Evolutionary conservation across 2,888 invertebrate species (phyloP).

Genomic region (Periphyllus acericola): DNA sequence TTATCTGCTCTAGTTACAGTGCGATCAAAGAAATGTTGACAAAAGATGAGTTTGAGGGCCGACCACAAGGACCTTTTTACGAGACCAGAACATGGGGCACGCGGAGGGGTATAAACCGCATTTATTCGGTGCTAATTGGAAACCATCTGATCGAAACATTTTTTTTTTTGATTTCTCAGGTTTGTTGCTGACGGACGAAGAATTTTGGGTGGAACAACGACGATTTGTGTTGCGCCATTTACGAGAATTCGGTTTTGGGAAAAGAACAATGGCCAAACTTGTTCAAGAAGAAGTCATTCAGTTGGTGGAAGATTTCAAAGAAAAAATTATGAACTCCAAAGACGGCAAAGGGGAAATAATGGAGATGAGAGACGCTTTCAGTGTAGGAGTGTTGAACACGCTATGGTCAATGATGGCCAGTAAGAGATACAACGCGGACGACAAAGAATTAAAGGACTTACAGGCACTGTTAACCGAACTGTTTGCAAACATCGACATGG

Average conservation of each 20-base stretch:
- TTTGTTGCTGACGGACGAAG: constrained; percentile 78
- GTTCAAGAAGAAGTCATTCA: constrained; percentile 77
- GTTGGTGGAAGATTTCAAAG: constrained; percentile 72
- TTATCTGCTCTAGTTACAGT: constrained; percentile 76
- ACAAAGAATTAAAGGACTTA: constrained; percentile 75
- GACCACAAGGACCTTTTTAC: constrained; percentile 82
- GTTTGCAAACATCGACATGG: constrained; percentile 82
- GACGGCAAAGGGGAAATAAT: constrained; percentile 69
- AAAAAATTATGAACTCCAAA: constrained; percentile 67
- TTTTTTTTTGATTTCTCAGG: constrained; percentile 67
- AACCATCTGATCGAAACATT: neutral
- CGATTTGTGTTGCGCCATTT: constrained; percentile 80
- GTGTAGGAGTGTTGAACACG: constrained; percentile 81
- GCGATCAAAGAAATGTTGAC: constrained; percentile 79
- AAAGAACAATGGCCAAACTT: constrained; percentile 78
- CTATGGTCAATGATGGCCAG: constrained; percentile 88
- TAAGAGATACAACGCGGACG: constrained; percentile 76
- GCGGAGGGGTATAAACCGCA: constrained; percentile 70
- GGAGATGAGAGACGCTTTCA: constrained; percentile 80
- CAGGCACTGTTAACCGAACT: constrained; percentile 78
- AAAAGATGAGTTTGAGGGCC: constrained; percentile 81
- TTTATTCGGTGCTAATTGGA: too few species aligned
- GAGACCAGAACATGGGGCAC: constrained; percentile 77
- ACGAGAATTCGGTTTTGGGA: constrained; percentile 84
- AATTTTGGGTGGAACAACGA: constrained; percentile 80